These are phyloP conservation scores for Amphimedon queenslandica DNA, from an alignment of 37 sponge, comb jelly and placozoan genomes.

Conservation along the genomic window DNA sequence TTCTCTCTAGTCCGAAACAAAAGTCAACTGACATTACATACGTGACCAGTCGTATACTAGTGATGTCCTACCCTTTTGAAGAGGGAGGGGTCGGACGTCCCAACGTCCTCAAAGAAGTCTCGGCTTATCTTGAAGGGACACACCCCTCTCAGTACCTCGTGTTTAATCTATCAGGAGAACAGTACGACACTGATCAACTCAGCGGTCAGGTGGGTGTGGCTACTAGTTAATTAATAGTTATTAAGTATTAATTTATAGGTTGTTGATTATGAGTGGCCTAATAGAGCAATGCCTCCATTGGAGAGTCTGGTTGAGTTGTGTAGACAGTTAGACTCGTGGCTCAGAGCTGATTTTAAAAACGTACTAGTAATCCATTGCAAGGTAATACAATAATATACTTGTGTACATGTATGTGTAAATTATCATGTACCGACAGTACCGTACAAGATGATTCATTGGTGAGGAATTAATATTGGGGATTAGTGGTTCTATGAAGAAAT, in stretches of 20 bases:
- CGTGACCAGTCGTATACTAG: slow-evolving; percentile 73
- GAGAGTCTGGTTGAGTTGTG: slow-evolving; percentile 63
- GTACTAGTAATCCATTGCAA: slow-evolving; percentile 74
- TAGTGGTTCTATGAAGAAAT: too few relatives aligned
- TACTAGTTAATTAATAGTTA: slow-evolving; percentile 1
- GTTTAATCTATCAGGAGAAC: slow-evolving; percentile 76
- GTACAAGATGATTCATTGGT: too few relatives aligned
- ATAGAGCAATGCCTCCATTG: slow-evolving; percentile 44
- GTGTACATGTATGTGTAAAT: too few relatives aligned
- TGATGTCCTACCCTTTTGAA: slow-evolving; percentile 79
- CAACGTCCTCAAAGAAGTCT: slow-evolving; percentile 52
- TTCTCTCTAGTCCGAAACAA: background rate
- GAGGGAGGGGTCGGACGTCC: slow-evolving; percentile 17
- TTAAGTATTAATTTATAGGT: slow-evolving; percentile 56
- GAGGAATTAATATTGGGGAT: too few relatives aligned
- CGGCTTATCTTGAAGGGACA: slow-evolving; percentile 54
- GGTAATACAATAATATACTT: slow-evolving; percentile 29
- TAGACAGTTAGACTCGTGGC: slow-evolving; percentile 41
- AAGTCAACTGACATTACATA: slow-evolving; percentile 54
- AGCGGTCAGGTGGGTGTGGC: slow-evolving; percentile 54
- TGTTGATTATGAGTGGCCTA: slow-evolving; percentile 75
- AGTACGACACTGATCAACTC: slow-evolving; percentile 62
- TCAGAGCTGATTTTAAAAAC: slow-evolving; percentile 57
- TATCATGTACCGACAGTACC: too few relatives aligned
- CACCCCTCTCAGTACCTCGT: slow-evolving; percentile 75